Conservation (phyloP, 2,888 invertebrate species). For the Chrysina gloriosa region DNA sequence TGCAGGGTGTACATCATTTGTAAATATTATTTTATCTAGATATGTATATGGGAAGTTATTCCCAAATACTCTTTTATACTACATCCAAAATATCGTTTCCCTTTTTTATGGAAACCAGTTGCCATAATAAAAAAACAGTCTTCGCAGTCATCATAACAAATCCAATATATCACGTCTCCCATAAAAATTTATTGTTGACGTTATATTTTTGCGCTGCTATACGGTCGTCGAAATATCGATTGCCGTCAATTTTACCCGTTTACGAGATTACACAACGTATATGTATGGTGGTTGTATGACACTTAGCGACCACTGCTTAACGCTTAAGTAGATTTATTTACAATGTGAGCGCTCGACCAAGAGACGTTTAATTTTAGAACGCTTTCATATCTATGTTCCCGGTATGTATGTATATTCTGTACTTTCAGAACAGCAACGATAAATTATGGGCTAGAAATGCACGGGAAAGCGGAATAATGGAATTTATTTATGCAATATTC, state of each 20-base stretch:
- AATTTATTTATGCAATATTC: too few species aligned
- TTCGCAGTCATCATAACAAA: slow-evolving; percentile 23
- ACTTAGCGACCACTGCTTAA: slow-evolving; percentile 27
- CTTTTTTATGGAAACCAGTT: slow-evolving; percentile 32
- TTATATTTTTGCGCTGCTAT: slow-evolving; percentile 24
- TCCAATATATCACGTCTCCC: slow-evolving; percentile 8
- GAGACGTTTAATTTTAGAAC: slow-evolving; percentile 30
- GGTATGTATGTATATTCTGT: too few species aligned
- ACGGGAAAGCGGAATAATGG: too few species aligned
- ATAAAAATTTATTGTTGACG: slow-evolving; percentile 33
- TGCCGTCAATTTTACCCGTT: slow-evolving; percentile 2
- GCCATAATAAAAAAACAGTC: slow-evolving; percentile 28
- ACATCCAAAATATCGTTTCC: slow-evolving; percentile 11
- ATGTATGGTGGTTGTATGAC: neutral
- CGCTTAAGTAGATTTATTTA: slow-evolving; percentile 25
- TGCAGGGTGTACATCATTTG: too few species aligned
- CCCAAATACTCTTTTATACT: too few species aligned
- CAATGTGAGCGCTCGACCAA: neutral
- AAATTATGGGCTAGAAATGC: too few species aligned
- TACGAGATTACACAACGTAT: neutral
- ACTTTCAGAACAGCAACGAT: too few species aligned
- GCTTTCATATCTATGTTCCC: too few species aligned
- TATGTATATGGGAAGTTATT: too few species aligned
- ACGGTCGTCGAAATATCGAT: slow-evolving; percentile 16
- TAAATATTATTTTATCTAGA: too few species aligned